Base-by-base conservation (phyloP, 2,888 invertebrate genomes). In the Dioctria rufipes region DNA sequence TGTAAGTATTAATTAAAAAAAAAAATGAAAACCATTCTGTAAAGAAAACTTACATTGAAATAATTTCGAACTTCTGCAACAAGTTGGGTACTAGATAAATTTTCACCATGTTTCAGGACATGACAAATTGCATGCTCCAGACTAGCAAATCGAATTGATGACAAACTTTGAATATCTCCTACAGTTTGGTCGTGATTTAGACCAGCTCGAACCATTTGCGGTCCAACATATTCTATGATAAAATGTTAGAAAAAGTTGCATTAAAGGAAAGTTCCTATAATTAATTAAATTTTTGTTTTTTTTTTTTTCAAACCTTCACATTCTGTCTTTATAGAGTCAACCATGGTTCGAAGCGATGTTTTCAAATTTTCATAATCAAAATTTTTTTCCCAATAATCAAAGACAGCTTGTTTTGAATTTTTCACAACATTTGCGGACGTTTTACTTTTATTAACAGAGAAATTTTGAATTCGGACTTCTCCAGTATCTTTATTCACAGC, bases 351-450 rank as follows among this genome's bases (percentile, higher is more conserved):
- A 39, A 58, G 13, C 13, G 25, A 8, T 0, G 3, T 13, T n/a
- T 71, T 54, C 9, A 71, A 39, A 9, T 71, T 42, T 1, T 71
- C 51, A 5, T 49, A 37, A 3, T 49, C 37, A 40, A 54, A 54
- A 5, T 40, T 71, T 11, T 54, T 54, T 5, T 43, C 54, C 42
- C 13, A 75, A 43, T 75, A 25, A 5, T 75, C 61, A 13, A 75
- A 43, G 46, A 75, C 13, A 60, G 75, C 75, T 25, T 75, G n/a
- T 58, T 75, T 75, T 25, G 43, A n/a, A 43, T 58, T 60, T 75
- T 11, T 75, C 6, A 8, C 13, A 4, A 37, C 51, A 9, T 4
- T 2, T 3, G 43, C 2, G 3, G 43, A 39, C 13, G 75, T 75
- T 6, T 13, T 9, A 6, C 39, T 42, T 11, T 60, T 75, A n/a